phyloP scores from a whole-genome alignment of 2,113 vertebrate species.

The Pachypanchax playfairii region DNA sequence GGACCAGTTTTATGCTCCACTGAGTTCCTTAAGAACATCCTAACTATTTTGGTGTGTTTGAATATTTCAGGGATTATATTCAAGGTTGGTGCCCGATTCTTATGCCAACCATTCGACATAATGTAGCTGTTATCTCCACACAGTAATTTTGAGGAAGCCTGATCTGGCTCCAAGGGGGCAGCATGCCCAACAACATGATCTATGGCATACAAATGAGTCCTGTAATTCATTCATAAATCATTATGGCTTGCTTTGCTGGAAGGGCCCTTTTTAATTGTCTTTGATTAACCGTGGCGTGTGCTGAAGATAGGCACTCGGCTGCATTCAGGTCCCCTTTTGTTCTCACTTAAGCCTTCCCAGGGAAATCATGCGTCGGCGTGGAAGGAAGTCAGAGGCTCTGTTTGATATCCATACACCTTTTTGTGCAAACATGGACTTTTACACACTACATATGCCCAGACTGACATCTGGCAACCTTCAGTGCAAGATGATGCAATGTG shows the following conservation, averaged over 20 bases:
- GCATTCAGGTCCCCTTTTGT: slow-evolving; percentile 71
- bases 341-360: slow-evolving; percentile 67
- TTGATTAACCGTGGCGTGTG: slow-evolving; percentile 81
- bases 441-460: slow-evolving; percentile 5
- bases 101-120: slow-evolving; percentile 1
- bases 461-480: slow-evolving; percentile 26
- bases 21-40: not conserved
- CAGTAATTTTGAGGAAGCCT: slow-evolving; percentile 50
- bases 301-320: slow-evolving; percentile 60
- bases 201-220: slow-evolving; percentile 81
- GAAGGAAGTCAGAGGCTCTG: slow-evolving; percentile 43
- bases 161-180: slow-evolving; percentile 45
- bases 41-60: not conserved
- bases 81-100: not conserved
- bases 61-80: not conserved
- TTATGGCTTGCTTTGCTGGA: slow-evolving; percentile 76
- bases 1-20: not conserved
- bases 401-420: slow-evolving; percentile 35
- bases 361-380: slow-evolving; percentile 69
- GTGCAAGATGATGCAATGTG: slow-evolving; percentile 1
- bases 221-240: slow-evolving; percentile 85
- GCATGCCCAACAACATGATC: slow-evolving; percentile 77
- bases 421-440: slow-evolving; percentile 4
- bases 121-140: slow-evolving; percentile 48
- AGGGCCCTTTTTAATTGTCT: slow-evolving; percentile 80